Percentiles rank a stretch among this genome's conserved stretches.
Evolutionary conservation across 2,113 vertebrate genomes (phyloP).

Genomic region (Panthera uncia): DNA sequence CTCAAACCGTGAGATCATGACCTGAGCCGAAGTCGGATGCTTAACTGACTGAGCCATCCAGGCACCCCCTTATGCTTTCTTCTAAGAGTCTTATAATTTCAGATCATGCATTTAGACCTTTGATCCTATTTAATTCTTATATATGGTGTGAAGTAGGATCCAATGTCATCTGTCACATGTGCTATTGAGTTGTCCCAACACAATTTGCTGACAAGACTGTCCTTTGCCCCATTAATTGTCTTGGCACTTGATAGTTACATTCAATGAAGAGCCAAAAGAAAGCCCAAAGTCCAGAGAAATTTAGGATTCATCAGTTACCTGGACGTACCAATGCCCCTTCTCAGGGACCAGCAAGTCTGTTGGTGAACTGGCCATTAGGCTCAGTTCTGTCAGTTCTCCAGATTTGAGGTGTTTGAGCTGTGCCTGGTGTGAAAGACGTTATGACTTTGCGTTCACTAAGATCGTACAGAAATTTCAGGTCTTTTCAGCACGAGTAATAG

Average conservation of each 20-base stretch:
- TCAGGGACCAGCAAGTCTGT: not conserved
- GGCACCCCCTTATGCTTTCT: not conserved
- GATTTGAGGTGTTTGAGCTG: not conserved
- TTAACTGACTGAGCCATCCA: too few relatives aligned
- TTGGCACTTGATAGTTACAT: not conserved
- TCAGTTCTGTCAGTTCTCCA: not conserved
- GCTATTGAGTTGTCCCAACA: not conserved
- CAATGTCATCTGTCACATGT: not conserved
- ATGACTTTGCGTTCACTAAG: not conserved
- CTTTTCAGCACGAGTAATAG: not conserved
- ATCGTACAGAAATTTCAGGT: not conserved
- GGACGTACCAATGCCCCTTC: not conserved
- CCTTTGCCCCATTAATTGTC: not conserved
- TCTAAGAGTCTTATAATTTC: not conserved
- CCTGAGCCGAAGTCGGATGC: too few relatives aligned
- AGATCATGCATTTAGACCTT: not conserved
- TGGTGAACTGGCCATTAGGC: not conserved
- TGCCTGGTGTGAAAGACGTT: not conserved
- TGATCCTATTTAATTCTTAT: not conserved
- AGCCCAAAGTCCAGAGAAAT: not conserved
- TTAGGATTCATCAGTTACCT: not conserved
- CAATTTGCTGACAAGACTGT: not conserved
- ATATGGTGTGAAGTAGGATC: not conserved
- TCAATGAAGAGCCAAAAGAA: not conserved
- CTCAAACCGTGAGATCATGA: too few relatives aligned